Evolutionary conservation across 2,113 vertebrate genomes (phyloP), one percentile per base, ranked within the genome.

Genomic region (Solea solea): DNA sequence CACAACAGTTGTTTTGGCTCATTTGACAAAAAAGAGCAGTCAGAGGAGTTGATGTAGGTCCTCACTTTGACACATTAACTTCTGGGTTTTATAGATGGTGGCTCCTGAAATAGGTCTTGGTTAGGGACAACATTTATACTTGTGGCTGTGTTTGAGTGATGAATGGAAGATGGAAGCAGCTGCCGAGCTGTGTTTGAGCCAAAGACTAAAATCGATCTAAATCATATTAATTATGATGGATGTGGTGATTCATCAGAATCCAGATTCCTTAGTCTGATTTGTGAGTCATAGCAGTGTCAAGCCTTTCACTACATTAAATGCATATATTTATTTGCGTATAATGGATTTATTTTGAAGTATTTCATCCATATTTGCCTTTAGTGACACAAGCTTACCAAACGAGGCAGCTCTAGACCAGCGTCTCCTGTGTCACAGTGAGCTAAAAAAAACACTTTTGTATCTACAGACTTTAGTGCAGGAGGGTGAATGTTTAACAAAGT

Each of bases 1-100:
- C 88, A 84, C 86, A 87, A 76, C 75, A 85, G 70, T 64, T 81
- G 64, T 68, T 73, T 72, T 65, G 79, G 63, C 66, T 80, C 69
- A 51, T 81, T 69, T 86, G 75, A 81, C 64, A 86, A 77, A 87
- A 55, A 69, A 68, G 79, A 72, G 63, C 83, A 74, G 83, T 74
- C 54, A 14, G 27, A 60, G 21, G 66, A 72, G 60, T 63, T 15
- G 72, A 77, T 50, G 45, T 5, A 10, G 50, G 48, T 51, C 66
- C 14, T 8, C 71, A 54, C 40, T 70, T 44, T 76, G 79, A 78
- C 76, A 72, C 73, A 50, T 39, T 21, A 51, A 60, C 76, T 71
- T 53, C 25, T 28, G 44, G 69, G 56, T 58, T 69, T 15, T 63
- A 21, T 44, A 0, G 46, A 25, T 8, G 4, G 8, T 3, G 25